A percentile compares a stretch with the other conserved stretches of the same genome.
Conservation (phyloP, 2,113 vertebrate species). For the Sinocyclocheilus anshuiensis region DNA sequence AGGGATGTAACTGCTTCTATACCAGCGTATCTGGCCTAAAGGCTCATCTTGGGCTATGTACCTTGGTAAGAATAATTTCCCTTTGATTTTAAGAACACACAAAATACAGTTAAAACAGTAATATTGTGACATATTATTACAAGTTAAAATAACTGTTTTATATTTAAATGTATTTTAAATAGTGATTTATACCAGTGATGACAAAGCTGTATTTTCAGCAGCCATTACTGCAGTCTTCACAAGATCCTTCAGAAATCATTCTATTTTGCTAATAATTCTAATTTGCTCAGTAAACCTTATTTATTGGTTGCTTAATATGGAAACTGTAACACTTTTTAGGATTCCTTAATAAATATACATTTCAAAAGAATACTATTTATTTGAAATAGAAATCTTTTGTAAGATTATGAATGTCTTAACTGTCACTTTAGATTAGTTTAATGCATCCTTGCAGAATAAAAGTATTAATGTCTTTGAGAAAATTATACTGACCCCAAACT, state of each 20-base stretch:
- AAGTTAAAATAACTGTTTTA: not conserved
- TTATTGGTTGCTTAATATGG: too few relatives aligned
- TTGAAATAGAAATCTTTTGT: not conserved
- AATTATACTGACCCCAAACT: not conserved
- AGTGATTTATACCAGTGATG: too few relatives aligned
- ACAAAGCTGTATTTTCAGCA: not conserved
- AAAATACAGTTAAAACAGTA: not conserved
- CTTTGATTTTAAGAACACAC: too few relatives aligned
- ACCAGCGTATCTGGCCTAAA: constrained; percentile 93
- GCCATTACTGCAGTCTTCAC: not conserved
- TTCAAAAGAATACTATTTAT: not conserved
- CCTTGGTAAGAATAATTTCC: constrained; percentile 72
- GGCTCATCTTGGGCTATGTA: constrained; percentile 90
- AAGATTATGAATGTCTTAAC: not conserved
- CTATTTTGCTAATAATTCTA: not conserved
- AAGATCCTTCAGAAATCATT: not conserved
- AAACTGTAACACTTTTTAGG: too few relatives aligned
- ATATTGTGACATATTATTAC: not conserved
- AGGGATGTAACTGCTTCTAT: constrained; percentile 90
- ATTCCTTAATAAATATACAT: too few relatives aligned
- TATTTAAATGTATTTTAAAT: too few relatives aligned
- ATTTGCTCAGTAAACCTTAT: not conserved
- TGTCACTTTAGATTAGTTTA: not conserved
- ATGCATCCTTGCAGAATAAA: not conserved
- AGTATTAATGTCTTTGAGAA: not conserved